Conservation (phyloP, 2,888 invertebrate genomes). For the Pyrochroa serraticornis region DNA sequence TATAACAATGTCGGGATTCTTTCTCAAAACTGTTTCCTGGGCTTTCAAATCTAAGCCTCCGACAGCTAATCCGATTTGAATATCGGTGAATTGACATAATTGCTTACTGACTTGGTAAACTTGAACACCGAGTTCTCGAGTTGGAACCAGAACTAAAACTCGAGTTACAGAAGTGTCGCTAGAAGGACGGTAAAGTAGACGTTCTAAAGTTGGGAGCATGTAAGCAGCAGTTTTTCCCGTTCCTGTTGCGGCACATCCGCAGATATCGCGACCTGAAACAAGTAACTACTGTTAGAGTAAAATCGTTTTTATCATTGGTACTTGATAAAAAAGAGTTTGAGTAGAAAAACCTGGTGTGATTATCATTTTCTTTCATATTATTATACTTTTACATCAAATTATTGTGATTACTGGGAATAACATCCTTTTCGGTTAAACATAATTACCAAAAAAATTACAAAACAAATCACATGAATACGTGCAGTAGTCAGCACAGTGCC, state of each 20-base stretch:
- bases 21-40: conserved; percentile 77
- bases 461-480: too few relatives aligned
- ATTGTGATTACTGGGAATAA: too few relatives aligned
- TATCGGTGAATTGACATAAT: conserved; percentile 82
- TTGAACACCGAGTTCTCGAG: conserved; percentile 96
- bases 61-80: conserved; percentile 83
- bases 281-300: conserved; percentile 1
- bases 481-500: too few relatives aligned
- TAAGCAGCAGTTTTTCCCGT: conserved; percentile 98
- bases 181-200: conserved; percentile 85
- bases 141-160: conserved; percentile 94
- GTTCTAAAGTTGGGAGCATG: conserved; percentile 95
- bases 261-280: conserved; percentile 83
- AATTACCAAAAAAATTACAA: too few relatives aligned
- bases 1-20: conserved; percentile 95
- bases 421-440: too few relatives aligned
- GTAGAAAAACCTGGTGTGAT: too few relatives aligned
- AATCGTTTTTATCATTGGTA: neutral
- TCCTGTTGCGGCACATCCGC: conserved; percentile 98
- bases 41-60: conserved; percentile 86
- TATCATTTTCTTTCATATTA: too few relatives aligned
- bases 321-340: conserved; percentile 3
- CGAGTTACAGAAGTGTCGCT: conserved; percentile 70
- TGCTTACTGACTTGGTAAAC: conserved; percentile 94
- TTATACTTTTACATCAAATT: too few relatives aligned